Evolutionary conservation across 1,140 invertebrate species (phyloP), one percentile per base, ranked within the genome.

Genomic region (Anoplolepis gracilipes): DNA sequence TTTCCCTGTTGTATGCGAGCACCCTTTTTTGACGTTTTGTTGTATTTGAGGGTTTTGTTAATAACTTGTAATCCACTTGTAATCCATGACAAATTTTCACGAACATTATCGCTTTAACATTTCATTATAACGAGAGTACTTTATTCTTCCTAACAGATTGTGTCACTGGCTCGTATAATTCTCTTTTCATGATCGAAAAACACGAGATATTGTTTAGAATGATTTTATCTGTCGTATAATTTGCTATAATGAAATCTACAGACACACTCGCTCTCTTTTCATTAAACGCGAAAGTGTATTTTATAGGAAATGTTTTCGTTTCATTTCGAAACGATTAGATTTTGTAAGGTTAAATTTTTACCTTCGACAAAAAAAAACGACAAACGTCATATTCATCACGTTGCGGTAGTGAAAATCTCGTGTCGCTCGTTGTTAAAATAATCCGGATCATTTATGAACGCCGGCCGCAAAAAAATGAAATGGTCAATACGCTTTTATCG

Each of bases 81-180:
- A 70, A 73, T 73, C 53, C 78, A 73, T 87, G 22, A 87, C 67
- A 82, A 86, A 67, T 76, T 62, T 78, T 57, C 69, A 39, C 73
- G 75, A 85, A 76, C 67, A 88, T 87, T 85, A 85, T 85, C 49
- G 67, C n/a, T 33, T 67, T 84, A 88, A 88, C 77, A 85, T 87
- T 88, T 79, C 59, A 88, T 79, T 61, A 75, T 36, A 69, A 53
- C 73, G 84, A 88, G 53, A 61, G 53, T 69, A 36, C 81, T 88
- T 73, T 53, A 73, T 39, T 55, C 25, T 42, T n/a, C 19, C 39
- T 73, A 82, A 82, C 78, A 30, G 67, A 82, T 82, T 59, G 78
- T 82, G 78, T 82, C 67, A 46, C 67, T 33, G 78, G 55, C 53
- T 82, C 53, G 78, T 82, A 22, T 82, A 73, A 82, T 82, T 69